These are phyloP conservation scores for Pemphredon lugubris DNA, from an alignment of 2,888 invertebrate species.

Conservation along the genomic window DNA sequence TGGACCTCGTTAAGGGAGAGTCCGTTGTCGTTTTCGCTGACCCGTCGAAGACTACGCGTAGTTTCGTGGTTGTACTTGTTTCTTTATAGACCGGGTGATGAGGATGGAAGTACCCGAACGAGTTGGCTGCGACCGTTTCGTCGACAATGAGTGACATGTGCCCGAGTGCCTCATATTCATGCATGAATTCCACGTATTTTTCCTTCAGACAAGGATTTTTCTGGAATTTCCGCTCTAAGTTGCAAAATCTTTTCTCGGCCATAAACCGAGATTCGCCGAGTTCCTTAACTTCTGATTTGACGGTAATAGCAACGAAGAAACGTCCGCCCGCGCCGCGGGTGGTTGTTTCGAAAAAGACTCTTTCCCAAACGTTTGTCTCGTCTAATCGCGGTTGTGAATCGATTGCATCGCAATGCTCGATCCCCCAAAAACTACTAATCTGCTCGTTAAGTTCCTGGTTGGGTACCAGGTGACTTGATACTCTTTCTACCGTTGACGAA, in stretches of 20 bases:
- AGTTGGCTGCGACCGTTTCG: background rate
- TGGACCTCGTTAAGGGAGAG: background rate
- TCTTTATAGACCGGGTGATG: constrained; percentile 20
- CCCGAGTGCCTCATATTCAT: constrained; percentile 7
- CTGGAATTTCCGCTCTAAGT: constrained; percentile 4
- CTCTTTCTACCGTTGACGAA: background rate
- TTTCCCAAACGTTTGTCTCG: background rate
- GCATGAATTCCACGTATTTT: background rate
- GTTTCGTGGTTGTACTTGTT: constrained; percentile 9
- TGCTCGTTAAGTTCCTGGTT: background rate
- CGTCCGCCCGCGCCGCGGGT: background rate
- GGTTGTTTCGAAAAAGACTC: background rate
- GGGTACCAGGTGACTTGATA: background rate
- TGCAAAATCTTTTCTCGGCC: background rate
- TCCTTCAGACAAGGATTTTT: background rate
- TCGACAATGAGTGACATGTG: background rate
- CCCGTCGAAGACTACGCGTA: constrained; percentile 16
- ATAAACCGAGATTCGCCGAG: background rate
- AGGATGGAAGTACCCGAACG: background rate
- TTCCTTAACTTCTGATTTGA: background rate
- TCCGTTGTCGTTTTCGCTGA: constrained; percentile 1
- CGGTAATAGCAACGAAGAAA: background rate
- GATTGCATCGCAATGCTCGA: background rate
- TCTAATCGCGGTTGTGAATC: background rate
- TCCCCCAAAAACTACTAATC: background rate